Percentiles rank a stretch among this genome's conserved stretches.
Evolutionary conservation across 2,888 invertebrate genomes (phyloP).

Genomic region (Agelastica alni): DNA sequence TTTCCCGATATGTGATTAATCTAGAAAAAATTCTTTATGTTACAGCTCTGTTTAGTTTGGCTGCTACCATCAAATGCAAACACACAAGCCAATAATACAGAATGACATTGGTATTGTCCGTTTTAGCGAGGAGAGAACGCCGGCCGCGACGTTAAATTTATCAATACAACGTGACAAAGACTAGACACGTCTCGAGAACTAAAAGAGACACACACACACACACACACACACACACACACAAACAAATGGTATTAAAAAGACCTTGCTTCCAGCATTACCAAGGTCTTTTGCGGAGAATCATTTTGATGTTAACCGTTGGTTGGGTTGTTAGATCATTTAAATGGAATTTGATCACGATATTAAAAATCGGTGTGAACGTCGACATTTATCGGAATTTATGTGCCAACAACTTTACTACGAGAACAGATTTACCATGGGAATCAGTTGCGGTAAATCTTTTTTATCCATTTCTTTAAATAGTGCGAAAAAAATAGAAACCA

Average conservation of each 20-base stretch:
- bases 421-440: conserved; percentile 14
- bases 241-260: conserved; percentile 18
- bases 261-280: conserved; percentile 35
- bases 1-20: too few species aligned
- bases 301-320: conserved; percentile 17
- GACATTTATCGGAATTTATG: conserved; percentile 14
- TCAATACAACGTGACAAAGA: conserved; percentile 13
- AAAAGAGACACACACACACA: too few species aligned
- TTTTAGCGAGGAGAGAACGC: conserved; percentile 12
- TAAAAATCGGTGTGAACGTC: conserved; percentile 13
- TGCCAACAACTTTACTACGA: conserved; percentile 2
- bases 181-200: conserved; percentile 8
- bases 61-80: conserved; percentile 7
- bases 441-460: too few species aligned
- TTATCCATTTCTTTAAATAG: too few species aligned
- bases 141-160: conserved; percentile 12
- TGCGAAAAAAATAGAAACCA: too few species aligned
- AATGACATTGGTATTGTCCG: conserved; percentile 12
- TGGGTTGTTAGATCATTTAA: conserved; percentile 17
- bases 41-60: too few species aligned
- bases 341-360: conserved; percentile 20
- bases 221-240: too few species aligned
- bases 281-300: conserved; percentile 33
- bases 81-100: conserved; percentile 9
- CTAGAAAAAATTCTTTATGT: too few species aligned